Evolutionary conservation across 2,797 vertebrate species (phyloP), one percentile per base, ranked within the genome.

Genomic region (Notolabrus celidotus): DNA sequence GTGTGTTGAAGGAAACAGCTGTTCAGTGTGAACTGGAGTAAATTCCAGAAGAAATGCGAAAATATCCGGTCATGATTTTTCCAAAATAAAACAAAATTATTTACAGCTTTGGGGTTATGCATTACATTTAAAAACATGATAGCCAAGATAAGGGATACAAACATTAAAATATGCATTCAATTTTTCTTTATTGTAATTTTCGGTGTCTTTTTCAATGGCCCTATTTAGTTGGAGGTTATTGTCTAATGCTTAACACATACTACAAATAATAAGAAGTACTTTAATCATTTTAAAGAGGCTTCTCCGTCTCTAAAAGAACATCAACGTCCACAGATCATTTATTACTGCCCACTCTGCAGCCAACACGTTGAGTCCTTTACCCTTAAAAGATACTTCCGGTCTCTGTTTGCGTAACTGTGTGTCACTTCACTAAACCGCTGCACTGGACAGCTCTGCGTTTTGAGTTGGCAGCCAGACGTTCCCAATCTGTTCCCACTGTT

Each of bases 401-500:
- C 0, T 0, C 0, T 1, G 5, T n/a, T 4, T 14, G 17, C 34
- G 2, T 15, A 0, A 5, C n/a, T 12, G 8, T 17, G 49, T 14
- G 12, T 5, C 7, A 10, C 70, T 84, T 85, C 51, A 83, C 56
- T 1, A 15, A 59, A 36, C 59, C 69, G 59, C 78, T 58, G 59
- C 67, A 6, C 78, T 50, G 86, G 71, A 75, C 82, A 73, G 86
- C 82, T 73, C 61, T 15, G 74, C 67, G 25, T 38, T 65, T 49
- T 50, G 69, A 57, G 47, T 33, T 52, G 80, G 73, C 82, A 70
- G 74, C 49, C 86, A 79, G 83, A 82, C 67, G 45, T 62, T 47
- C 58, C 78, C 68, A 65, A 86, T 78, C 78, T 67, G 80, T 76
- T 71, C 74, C 68, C 79, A 58, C 77, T 42, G 86, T 86, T 84